Base-by-base conservation (phyloP, 2,797 vertebrate genomes). In the Notolepis coatsorum region DNA sequence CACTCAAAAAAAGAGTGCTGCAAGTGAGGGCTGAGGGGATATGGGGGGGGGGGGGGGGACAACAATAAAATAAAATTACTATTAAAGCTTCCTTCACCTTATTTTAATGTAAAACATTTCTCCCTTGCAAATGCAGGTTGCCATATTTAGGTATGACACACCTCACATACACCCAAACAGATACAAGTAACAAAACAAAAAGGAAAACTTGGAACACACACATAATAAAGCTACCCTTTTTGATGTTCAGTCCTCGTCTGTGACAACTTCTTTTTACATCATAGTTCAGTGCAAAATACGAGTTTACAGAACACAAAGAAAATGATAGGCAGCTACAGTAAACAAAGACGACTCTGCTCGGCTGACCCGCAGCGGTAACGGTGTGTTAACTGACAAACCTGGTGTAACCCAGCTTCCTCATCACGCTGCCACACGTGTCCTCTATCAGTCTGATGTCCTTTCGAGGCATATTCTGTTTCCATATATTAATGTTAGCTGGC, bases 381-480 rank as follows among this genome's bases (percentile, higher is more conserved):
- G 21, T 46, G 18, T 51, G 61, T 94, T 89, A 97, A 82, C 91
- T 90, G 79, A 80, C 73, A 78, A 91, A 92, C 86, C 92, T 93
- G 87, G 89, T 79, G 80, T 99, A 99, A 28, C 96, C 96, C 85
- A 99, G 91, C 66, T 75, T 91, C 82, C 87, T 92, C 97, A 99
- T 98, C 68, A 96, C 75, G 49, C 88, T 85, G 76, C 89, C 93
- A 82, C 97, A 99, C 15, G 96, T 92, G 56, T 93, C 92, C 78
- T 99, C 97, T 56, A 97, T 94, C 55, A 87, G 71, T 69, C 87
- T 88, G 80, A 98, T 87, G 71, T 98, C 96, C 76, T 92, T 93
- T 15, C 33, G 88, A 35, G 95, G 90, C 94, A 99, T 93, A 24
- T 93, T 95, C 37, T 90, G 85, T 74, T 91, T 95, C 97, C 97